These are phyloP conservation scores for Scrobipalpa atriplicella DNA, from an alignment of 2,888 invertebrate genomes.

Conservation along the genomic window DNA sequence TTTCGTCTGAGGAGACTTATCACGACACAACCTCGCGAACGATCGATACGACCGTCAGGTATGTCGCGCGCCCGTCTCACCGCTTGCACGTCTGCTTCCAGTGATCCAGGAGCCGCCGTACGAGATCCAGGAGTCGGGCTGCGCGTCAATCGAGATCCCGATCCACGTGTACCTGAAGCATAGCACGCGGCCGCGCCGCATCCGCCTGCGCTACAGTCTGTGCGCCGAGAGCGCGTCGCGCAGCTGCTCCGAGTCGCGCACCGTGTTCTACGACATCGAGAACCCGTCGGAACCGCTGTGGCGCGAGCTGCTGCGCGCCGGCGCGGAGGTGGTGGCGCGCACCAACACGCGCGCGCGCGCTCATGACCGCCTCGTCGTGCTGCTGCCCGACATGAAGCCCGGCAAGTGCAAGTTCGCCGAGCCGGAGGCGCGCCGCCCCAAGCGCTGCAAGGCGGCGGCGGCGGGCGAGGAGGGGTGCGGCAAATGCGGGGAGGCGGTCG, in stretches of 20 bases:
- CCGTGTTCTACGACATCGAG: constrained; percentile 72
- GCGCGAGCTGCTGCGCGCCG: constrained; percentile 67
- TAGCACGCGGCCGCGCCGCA: constrained; percentile 70
- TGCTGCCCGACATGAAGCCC: constrained; percentile 54
- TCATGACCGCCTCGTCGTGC: constrained; percentile 54
- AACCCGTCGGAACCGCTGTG: constrained; percentile 69
- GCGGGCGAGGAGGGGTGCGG: constrained; percentile 59
- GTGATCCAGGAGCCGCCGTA: constrained; percentile 79
- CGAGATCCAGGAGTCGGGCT: constrained; percentile 78
- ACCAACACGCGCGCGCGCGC: constrained; percentile 44
- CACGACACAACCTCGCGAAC: constrained; percentile 23
- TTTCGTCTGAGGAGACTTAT: constrained; percentile 34
- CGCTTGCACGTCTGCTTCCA: constrained; percentile 52
- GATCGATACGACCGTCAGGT: constrained; percentile 28
- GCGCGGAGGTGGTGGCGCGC: constrained; percentile 67
- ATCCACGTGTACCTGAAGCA: constrained; percentile 77
- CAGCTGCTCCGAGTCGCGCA: constrained; percentile 66
- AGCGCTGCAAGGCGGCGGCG: constrained; percentile 51
- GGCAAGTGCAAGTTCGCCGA: constrained; percentile 65
- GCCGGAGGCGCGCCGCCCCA: constrained; percentile 51
- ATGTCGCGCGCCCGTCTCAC: constrained; percentile 29
- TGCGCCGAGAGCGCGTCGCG: constrained; percentile 69
- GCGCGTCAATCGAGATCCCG: constrained; percentile 74
- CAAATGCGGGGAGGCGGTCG: constrained; percentile 66
- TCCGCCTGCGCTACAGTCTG: constrained; percentile 69